phyloP scores from a whole-genome alignment of 1,140 invertebrate genomes.

The Aphelinus certus region DNA sequence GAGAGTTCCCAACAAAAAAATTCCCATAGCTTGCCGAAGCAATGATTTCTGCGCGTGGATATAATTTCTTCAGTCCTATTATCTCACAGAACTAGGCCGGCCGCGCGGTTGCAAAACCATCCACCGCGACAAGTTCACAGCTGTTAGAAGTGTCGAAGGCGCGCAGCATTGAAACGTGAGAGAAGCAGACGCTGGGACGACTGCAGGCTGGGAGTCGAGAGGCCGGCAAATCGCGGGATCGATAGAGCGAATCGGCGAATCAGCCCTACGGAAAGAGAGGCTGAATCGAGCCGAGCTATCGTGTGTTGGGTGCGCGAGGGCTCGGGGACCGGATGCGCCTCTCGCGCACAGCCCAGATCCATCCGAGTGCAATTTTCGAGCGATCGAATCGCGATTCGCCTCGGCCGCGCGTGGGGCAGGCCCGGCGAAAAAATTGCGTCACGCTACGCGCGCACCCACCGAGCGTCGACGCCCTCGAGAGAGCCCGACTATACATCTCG shows the following conservation, averaged over 20 bases:
- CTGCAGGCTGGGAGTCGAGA: not conserved
- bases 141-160: conserved; percentile 9
- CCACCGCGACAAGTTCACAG: no score
- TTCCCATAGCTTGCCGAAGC: no score
- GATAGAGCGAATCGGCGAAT: conserved; percentile 10
- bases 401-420: not conserved
- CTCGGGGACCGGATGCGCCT: conserved; percentile 19
- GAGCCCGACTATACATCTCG: no score
- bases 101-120: no score
- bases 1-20: no score
- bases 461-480: no score
- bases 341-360: conserved; percentile 8
- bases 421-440: not conserved
- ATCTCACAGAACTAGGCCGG: no score
- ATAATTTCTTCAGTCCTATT: no score
- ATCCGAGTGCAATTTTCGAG: conserved; percentile 23
- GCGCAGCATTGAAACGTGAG: not conserved
- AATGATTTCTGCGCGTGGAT: no score
- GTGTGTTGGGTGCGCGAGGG: conserved; percentile 3
- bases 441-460: not conserved
- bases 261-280: conserved; percentile 12
- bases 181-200: no score
- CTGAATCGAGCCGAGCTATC: not conserved
- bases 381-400: conserved; percentile 26
- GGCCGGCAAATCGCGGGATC: not conserved